Conservation (phyloP, 1,140 invertebrate species). For the Heliconius eleuchia region DNA sequence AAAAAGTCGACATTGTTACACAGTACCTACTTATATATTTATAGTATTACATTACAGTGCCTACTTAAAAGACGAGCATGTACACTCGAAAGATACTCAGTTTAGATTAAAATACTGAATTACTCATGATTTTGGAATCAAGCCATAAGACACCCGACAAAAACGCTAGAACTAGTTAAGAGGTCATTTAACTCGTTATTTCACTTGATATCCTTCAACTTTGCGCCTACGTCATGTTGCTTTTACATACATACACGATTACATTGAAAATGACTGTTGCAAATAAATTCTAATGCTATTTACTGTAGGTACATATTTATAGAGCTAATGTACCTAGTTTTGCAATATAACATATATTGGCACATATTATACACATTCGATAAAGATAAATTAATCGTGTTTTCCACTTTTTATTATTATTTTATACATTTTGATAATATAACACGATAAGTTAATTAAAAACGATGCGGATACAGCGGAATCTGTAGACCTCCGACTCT, state of each 20-base stretch:
- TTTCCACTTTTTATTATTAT: too few relatives aligned
- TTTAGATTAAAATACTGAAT: not conserved
- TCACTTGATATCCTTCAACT: constrained; percentile 9
- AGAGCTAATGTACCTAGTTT: too few relatives aligned
- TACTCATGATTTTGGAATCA: constrained; percentile 4
- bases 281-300: not conserved
- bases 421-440: too few relatives aligned
- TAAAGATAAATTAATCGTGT: too few relatives aligned
- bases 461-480: not conserved
- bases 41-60: too few relatives aligned
- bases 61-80: not conserved
- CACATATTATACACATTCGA: too few relatives aligned
- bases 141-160: not conserved
- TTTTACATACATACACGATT: not conserved
- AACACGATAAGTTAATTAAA: too few relatives aligned
- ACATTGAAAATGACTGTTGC: not conserved
- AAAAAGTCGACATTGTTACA: too few relatives aligned
- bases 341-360: too few relatives aligned
- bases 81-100: not conserved
- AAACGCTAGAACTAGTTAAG: constrained; percentile 6
- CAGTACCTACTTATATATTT: too few relatives aligned
- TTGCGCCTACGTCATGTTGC: not conserved
- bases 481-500: not conserved
- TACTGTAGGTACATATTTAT: not conserved
- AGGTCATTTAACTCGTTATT: constrained; percentile 8